Conservation (phyloP, 2,797 vertebrate genomes). For the Pygocentrus nattereri region DNA sequence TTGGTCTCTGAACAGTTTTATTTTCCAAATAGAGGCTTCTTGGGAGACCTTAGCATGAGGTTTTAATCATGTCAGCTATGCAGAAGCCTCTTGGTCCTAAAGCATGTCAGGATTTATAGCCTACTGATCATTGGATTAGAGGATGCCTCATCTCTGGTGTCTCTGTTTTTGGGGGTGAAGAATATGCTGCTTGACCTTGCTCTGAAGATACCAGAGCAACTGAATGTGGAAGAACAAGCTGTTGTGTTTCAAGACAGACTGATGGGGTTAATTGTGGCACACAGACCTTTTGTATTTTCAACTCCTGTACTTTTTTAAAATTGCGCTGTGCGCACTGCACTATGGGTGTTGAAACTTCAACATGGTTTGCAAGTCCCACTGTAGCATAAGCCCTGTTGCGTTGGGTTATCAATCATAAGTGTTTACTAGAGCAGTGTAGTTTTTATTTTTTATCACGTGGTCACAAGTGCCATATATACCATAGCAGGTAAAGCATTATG, state of each 20-base stretch:
- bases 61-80: constrained; percentile 54
- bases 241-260: constrained; percentile 71
- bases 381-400: constrained; percentile 65
- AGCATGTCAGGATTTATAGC: constrained; percentile 70
- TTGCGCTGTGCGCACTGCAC: constrained; percentile 87
- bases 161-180: constrained; percentile 57
- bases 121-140: constrained; percentile 55
- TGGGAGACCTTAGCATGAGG: constrained; percentile 43
- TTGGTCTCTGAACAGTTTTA: constrained; percentile 32
- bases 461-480: constrained; percentile 65
- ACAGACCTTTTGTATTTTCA: constrained; percentile 66
- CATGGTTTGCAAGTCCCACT: constrained; percentile 70
- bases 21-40: constrained; percentile 59
- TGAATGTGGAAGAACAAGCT: constrained; percentile 66
- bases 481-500: constrained; percentile 56
- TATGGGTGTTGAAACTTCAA: constrained; percentile 74
- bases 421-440: constrained; percentile 68
- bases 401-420: constrained; percentile 16
- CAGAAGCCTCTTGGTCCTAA: constrained; percentile 69
- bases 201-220: constrained; percentile 73
- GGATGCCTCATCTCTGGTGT: constrained; percentile 23
- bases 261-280: constrained; percentile 73
- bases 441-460: constrained; percentile 35
- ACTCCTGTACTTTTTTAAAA: constrained; percentile 77
- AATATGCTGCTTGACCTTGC: constrained; percentile 70